Evolutionary conservation across 2,797 vertebrate species (phyloP).

Genomic region (Labeo calbasu): DNA sequence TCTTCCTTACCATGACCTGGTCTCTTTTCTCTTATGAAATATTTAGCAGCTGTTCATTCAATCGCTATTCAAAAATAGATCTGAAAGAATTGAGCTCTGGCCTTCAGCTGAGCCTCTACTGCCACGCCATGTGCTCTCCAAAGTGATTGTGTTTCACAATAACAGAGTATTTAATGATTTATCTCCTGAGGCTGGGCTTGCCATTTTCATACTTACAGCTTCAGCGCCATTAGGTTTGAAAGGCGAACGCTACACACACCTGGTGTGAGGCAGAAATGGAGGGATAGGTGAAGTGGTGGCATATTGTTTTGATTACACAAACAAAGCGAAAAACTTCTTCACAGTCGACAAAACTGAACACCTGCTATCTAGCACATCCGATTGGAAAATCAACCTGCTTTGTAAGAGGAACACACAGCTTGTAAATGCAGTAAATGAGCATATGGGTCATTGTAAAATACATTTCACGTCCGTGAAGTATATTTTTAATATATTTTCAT

Average conservation of each 20-base stretch:
- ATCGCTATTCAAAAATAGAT: slow-evolving; percentile 66
- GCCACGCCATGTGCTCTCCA: slow-evolving; percentile 42
- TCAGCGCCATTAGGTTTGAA: slow-evolving; percentile 22
- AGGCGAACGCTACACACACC: slow-evolving; percentile 43
- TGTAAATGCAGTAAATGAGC: neutral
- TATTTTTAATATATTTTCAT: no score
- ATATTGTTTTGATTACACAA: slow-evolving; percentile 36
- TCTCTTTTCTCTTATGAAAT: slow-evolving; percentile 63
- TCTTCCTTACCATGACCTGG: slow-evolving; percentile 60
- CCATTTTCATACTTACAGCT: slow-evolving; percentile 36
- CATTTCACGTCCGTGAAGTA: no score
- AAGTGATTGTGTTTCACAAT: slow-evolving; percentile 62
- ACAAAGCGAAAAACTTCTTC: slow-evolving; percentile 33
- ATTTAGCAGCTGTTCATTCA: slow-evolving; percentile 66
- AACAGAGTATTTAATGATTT: slow-evolving; percentile 64
- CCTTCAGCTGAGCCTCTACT: slow-evolving; percentile 54
- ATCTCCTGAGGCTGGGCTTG: slow-evolving; percentile 44
- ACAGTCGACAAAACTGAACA: slow-evolving; percentile 41
- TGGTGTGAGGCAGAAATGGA: slow-evolving; percentile 22
- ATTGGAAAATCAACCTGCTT: slow-evolving; percentile 15
- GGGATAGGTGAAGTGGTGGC: slow-evolving; percentile 8
- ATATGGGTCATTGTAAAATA: neutral
- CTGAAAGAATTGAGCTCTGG: slow-evolving; percentile 54
- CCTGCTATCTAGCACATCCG: slow-evolving; percentile 31
- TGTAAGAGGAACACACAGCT: neutral